Evolutionary conservation across 2,797 vertebrate genomes (phyloP).

Genomic region (Acanthurus leucopareius): DNA sequence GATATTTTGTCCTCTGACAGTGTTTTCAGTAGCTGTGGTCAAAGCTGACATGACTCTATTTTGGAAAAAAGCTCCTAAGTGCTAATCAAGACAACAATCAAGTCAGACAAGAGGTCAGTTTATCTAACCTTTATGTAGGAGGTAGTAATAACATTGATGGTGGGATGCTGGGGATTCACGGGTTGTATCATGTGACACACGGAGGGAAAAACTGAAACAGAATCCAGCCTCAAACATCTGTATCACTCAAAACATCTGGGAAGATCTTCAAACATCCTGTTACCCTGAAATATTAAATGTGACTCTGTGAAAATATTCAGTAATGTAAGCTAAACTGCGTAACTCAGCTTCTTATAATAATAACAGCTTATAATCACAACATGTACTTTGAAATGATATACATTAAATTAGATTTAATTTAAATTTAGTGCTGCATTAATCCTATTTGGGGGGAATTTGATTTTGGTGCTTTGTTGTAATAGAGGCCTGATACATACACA

Average conservation of each 20-base stretch:
- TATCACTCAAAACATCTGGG: not conserved
- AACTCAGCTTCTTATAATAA: too few species aligned
- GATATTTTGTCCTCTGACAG: conserved; percentile 47
- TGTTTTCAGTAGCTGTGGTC: conserved; percentile 37
- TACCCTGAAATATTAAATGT: not conserved
- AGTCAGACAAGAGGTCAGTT: conserved; percentile 55
- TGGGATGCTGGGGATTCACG: conserved; percentile 12
- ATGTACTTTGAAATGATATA: too few species aligned
- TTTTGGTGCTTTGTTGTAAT: too few species aligned
- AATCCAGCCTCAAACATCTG: not conserved
- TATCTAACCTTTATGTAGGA: conserved; percentile 55
- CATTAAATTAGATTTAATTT: too few species aligned
- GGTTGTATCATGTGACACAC: not conserved
- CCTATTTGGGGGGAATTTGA: too few species aligned
- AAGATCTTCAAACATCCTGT: conserved; percentile 2
- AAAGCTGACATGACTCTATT: conserved; percentile 40
- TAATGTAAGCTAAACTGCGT: too few species aligned
- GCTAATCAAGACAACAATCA: conserved; percentile 38
- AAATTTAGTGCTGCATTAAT: too few species aligned
- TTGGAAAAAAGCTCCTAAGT: conserved; percentile 50
- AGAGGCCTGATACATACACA: too few species aligned
- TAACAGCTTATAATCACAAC: too few species aligned
- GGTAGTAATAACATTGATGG: conserved; percentile 30
- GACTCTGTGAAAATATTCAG: too few species aligned
- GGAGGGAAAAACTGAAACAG: conserved; percentile 13